These are phyloP conservation scores for Diacarnus erythraeanus DNA, from an alignment of 37 sponge, comb jelly and placozoan species.

Conservation along the genomic window DNA sequence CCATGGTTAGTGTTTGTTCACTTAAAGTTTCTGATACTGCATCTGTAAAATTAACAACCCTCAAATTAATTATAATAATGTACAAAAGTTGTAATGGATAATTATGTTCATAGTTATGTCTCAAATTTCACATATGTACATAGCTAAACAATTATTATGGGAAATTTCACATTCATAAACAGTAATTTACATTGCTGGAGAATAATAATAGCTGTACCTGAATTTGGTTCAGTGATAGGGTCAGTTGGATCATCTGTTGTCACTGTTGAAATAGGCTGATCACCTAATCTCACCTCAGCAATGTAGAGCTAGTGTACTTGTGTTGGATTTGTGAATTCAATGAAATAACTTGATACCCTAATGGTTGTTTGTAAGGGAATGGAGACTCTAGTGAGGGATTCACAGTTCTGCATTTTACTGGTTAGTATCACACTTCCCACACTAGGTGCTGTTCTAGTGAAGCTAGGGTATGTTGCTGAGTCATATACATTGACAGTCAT, in stretches of 20 bases:
- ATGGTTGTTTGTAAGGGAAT: not conserved
- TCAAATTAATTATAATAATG: no score
- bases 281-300: not conserved
- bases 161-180: no score
- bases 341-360: not conserved
- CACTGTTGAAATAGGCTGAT: not conserved
- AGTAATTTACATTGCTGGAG: not conserved
- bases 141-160: no score
- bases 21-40: no score
- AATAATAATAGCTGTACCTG: not conserved
- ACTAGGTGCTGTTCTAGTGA: no score
- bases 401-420: not conserved
- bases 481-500: no score
- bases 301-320: not conserved
- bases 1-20: no score
- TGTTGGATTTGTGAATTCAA: not conserved
- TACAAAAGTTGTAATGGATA: no score
- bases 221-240: not conserved
- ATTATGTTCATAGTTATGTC: no score
- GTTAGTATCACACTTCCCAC: not conserved
- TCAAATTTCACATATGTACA: no score
- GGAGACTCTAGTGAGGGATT: not conserved
- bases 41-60: no score
- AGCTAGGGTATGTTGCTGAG: no score
- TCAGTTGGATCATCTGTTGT: not conserved